Conservation (phyloP, 2,797 vertebrate genomes). For the Cyprinodon diabolis region DNA sequence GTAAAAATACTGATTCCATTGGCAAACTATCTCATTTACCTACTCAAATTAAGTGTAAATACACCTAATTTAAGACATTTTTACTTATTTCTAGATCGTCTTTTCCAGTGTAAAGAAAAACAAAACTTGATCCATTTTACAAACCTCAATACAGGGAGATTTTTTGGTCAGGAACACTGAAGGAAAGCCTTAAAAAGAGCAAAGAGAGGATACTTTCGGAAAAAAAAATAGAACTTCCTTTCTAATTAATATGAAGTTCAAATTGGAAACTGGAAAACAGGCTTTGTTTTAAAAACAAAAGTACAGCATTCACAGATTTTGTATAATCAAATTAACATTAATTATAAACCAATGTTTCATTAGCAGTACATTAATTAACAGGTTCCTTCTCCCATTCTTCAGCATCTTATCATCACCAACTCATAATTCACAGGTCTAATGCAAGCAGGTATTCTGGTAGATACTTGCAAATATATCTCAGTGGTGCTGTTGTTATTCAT, state of each 20-base stretch:
- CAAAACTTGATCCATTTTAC: background rate
- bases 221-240: background rate
- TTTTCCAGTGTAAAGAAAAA: background rate
- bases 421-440: conserved; percentile 66
- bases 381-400: conserved; percentile 55
- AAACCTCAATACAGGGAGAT: background rate
- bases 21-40: no score
- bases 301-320: conserved; percentile 45
- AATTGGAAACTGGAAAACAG: background rate
- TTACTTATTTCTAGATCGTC: no score
- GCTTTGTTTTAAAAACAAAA: conserved; percentile 16
- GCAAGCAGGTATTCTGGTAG: conserved; percentile 46
- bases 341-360: conserved; percentile 66
- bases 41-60: no score
- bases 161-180: background rate
- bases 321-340: conserved; percentile 72
- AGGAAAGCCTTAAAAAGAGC: background rate
- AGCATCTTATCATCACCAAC: conserved; percentile 69
- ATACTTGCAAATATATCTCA: conserved; percentile 32
- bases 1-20: no score
- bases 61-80: no score
- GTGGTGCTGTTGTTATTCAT: conserved; percentile 61
- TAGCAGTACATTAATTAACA: conserved; percentile 73
- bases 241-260: background rate
- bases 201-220: background rate